Percentiles rank a stretch among this genome's conserved stretches.
phyloP scores from a whole-genome alignment of 2,797 vertebrate species.

The Macrochelys suwanniensis region DNA sequence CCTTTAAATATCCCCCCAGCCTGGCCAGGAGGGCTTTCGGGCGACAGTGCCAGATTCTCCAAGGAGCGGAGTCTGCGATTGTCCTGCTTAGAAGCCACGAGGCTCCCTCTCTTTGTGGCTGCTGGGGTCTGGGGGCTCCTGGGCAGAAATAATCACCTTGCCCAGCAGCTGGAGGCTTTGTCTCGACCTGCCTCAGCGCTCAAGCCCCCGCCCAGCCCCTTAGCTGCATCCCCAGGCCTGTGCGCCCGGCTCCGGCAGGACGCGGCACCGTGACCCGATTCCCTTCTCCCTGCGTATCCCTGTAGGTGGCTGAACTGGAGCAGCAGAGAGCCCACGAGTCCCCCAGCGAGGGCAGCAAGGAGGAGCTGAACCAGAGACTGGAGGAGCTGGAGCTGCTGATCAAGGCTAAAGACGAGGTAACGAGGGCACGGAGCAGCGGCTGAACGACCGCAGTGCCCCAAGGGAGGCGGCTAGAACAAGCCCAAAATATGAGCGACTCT shows the following conservation, averaged over 20 bases:
- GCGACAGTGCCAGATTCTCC: neutral
- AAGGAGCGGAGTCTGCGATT: neutral
- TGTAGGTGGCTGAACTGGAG: slow-evolving; percentile 93
- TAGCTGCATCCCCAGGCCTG: neutral
- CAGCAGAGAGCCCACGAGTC: slow-evolving; percentile 83
- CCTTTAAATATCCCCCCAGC: neutral
- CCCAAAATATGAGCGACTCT: neutral
- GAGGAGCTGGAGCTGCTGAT: slow-evolving; percentile 91
- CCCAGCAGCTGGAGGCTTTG: neutral
- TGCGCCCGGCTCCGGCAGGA: too few species aligned
- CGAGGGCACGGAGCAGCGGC: neutral
- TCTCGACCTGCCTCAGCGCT: neutral
- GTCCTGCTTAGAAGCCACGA: neutral
- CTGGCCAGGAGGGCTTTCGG: neutral
- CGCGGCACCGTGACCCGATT: accelerated
- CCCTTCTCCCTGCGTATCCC: neutral
- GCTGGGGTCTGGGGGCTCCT: neutral
- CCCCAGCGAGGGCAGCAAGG: slow-evolving; percentile 78
- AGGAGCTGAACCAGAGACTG: slow-evolving; percentile 86
- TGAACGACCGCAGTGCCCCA: too few species aligned
- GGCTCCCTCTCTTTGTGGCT: too few species aligned
- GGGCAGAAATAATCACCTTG: neutral
- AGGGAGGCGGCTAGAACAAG: neutral
- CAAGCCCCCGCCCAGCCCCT: neutral
- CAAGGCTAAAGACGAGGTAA: slow-evolving; percentile 92